These are phyloP conservation scores for Brachypteracias leptosomus DNA, from an alignment of 2,113 vertebrate species.

Conservation along the genomic window DNA sequence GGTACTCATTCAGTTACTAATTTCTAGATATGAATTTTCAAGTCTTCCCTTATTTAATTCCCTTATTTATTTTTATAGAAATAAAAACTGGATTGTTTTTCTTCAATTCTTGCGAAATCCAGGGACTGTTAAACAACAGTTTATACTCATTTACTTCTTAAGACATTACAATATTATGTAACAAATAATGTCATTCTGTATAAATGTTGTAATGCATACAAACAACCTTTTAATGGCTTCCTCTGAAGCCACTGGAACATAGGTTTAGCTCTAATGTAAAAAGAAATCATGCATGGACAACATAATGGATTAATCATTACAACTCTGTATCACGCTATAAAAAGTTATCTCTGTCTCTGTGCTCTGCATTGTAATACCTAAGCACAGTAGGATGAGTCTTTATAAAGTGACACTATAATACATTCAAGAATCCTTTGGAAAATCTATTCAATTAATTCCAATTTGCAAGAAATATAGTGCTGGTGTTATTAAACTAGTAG, in stretches of 20 bases:
- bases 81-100: not conserved
- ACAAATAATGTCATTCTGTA: conserved; percentile 56
- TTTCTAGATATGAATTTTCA: not conserved
- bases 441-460: not conserved
- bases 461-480: not conserved
- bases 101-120: conserved; percentile 9
- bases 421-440: not conserved
- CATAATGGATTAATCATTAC: conserved; percentile 57
- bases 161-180: conserved; percentile 37
- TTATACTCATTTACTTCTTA: conserved; percentile 49
- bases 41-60: not conserved
- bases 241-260: conserved; percentile 32
- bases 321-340: conserved; percentile 8
- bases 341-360: conserved; percentile 8
- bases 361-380: conserved; percentile 15
- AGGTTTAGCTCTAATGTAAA: conserved; percentile 46
- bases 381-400: not conserved
- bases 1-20: not conserved
- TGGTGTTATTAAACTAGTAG: not conserved
- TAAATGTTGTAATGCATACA: conserved; percentile 54
- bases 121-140: conserved; percentile 11
- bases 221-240: conserved; percentile 56
- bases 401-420: not conserved
- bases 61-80: not conserved
- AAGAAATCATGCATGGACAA: conserved; percentile 50